A percentile compares a stretch with the other conserved stretches of the same genome.
Evolutionary conservation across 2,113 vertebrate genomes (phyloP).

Genomic region (Asarcornis scutulata): DNA sequence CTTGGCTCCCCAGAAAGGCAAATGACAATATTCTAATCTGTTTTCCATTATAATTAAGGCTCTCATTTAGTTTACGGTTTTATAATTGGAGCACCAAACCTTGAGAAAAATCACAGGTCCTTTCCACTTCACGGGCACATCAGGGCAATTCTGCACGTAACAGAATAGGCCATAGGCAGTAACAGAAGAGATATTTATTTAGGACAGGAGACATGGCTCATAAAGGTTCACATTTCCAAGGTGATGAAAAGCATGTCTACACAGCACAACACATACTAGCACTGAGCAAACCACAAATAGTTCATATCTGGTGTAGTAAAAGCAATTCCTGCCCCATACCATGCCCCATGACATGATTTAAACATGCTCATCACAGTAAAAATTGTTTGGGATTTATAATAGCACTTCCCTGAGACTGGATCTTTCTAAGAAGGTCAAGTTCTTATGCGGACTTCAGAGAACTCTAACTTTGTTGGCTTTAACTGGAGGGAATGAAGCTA

Average conservation of each 20-base stretch:
- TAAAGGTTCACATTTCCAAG: constrained; percentile 1
- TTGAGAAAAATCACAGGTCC: constrained; percentile 45
- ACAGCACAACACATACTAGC: neutral
- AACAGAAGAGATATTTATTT: neutral
- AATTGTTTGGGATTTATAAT: neutral
- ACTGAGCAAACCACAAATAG: neutral
- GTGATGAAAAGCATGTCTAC: neutral
- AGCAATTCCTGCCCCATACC: neutral
- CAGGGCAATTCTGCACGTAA: neutral
- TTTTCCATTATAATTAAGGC: constrained; percentile 63
- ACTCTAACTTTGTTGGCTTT: neutral
- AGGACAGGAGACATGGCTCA: neutral
- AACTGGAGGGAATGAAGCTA: neutral
- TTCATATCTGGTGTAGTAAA: neutral
- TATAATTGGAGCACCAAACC: constrained; percentile 52
- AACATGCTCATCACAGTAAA: neutral
- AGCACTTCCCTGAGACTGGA: neutral
- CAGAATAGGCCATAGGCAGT: neutral
- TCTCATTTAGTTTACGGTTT: constrained; percentile 61
- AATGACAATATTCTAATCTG: constrained; percentile 65
- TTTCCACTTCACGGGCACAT: constrained; percentile 16
- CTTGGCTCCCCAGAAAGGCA: constrained; percentile 47
- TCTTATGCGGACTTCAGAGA: neutral
- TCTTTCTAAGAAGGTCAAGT: neutral
- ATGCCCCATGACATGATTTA: neutral